A percentile compares a stretch with the other conserved stretches of the same genome.
Conservation (phyloP, 1,140 invertebrate genomes). For the Micrasema minimum region DNA sequence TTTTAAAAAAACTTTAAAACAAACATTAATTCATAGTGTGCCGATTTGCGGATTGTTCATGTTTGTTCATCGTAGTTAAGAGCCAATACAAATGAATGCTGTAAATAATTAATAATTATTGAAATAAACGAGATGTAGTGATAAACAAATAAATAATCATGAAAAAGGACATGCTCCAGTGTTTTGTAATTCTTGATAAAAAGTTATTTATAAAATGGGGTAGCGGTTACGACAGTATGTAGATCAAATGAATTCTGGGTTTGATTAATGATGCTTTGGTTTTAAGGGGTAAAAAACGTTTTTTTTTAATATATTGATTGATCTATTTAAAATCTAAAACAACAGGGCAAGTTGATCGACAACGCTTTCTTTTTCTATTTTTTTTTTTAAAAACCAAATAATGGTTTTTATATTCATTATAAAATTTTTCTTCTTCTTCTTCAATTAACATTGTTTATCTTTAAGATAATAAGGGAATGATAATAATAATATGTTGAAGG, state of each 20-base stretch:
- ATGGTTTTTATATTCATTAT: neutral
- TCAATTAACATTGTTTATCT: neutral
- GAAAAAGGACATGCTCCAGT: neutral
- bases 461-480: neutral
- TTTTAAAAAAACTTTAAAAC: no score
- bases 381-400: neutral
- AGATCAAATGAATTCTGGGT: constrained; percentile 4
- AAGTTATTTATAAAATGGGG: no score
- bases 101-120: no score
- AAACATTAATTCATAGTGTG: no score
- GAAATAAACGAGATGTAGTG: no score
- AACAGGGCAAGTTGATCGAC: neutral
- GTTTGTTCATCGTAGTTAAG: no score
- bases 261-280: constrained; percentile 32
- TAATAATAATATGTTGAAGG: no score
- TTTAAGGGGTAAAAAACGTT: constrained; percentile 13
- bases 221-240: constrained; percentile 6
- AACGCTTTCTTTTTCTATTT: neutral
- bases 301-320: constrained; percentile 18
- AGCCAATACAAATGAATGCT: no score
- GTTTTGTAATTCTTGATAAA: neutral
- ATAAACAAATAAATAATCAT: neutral
- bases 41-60: no score
- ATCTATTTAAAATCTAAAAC: constrained; percentile 8
- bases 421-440: neutral